Evolutionary conservation across 53 echinoderm and acorn worm genomes (phyloP).

Genomic region (Astropecten irregularis): DNA sequence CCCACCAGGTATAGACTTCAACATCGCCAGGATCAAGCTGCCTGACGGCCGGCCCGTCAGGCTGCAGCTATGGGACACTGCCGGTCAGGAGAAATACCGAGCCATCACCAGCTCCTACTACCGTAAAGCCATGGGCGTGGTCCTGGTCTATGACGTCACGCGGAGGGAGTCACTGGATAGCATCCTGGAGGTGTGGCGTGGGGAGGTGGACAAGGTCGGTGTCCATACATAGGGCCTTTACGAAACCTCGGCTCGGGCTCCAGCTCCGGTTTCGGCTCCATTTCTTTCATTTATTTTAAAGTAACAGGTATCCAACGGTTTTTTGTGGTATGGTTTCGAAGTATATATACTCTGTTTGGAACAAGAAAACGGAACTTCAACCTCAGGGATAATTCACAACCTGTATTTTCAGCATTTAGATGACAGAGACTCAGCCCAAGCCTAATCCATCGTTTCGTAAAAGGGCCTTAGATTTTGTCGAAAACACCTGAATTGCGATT

Average conservation of each 20-base stretch:
- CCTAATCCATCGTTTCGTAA: too few relatives aligned
- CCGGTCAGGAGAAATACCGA: slow-evolving; percentile 84
- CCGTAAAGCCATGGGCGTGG: slow-evolving; percentile 86
- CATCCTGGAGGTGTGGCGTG: slow-evolving; percentile 35
- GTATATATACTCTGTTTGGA: neutral
- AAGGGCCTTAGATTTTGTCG: too few relatives aligned
- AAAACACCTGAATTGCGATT: too few relatives aligned
- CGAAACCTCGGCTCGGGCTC: too few relatives aligned
- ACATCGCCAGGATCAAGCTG: slow-evolving; percentile 71
- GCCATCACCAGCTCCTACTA: slow-evolving; percentile 90
- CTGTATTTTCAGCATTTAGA: too few relatives aligned
- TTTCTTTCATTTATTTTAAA: too few relatives aligned
- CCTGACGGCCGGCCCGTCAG: slow-evolving; percentile 58
- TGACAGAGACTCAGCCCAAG: too few relatives aligned
- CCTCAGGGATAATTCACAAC: too few relatives aligned
- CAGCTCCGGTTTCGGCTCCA: too few relatives aligned
- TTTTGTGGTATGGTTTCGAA: neutral
- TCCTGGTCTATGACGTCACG: slow-evolving; percentile 88
- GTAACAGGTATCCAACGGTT: too few relatives aligned
- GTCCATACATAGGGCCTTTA: too few relatives aligned
- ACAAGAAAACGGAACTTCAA: too few relatives aligned
- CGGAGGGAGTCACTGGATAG: slow-evolving; percentile 66
- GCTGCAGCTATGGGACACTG: slow-evolving; percentile 88
- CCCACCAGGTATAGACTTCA: slow-evolving; percentile 91
- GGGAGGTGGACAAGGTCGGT: slow-evolving; percentile 38